Conservation (phyloP, 2,113 vertebrate genomes). For the Aldabrachelys gigantea region DNA sequence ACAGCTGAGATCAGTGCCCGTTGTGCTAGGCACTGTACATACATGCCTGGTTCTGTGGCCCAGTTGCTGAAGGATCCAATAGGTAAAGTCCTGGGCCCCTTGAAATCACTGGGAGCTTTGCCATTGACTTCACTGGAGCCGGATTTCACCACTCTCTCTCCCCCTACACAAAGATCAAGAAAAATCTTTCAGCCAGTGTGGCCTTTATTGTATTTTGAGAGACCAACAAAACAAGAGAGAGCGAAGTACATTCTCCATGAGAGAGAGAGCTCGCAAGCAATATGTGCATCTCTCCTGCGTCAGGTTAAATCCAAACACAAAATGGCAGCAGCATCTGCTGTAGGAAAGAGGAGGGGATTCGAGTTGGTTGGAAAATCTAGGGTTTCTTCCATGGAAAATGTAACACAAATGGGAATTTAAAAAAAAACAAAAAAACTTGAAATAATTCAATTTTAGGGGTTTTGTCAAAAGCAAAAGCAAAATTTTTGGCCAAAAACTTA, state of each 20-base stretch:
- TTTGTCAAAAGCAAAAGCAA: not conserved
- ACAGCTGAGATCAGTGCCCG: not conserved
- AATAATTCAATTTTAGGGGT: not conserved
- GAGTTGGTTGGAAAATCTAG: not conserved
- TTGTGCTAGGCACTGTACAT: too few species aligned
- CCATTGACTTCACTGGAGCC: not conserved
- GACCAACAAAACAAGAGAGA: not conserved
- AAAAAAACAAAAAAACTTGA: not conserved
- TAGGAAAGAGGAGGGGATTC: not conserved
- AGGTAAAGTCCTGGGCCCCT: not conserved
- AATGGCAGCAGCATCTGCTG: not conserved
- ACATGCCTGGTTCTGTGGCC: too few species aligned
- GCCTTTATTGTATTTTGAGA: not conserved
- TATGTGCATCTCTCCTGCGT: not conserved
- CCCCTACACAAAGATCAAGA: not conserved
- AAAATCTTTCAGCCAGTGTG: rapidly evolving
- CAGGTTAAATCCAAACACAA: not conserved
- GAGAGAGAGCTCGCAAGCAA: not conserved
- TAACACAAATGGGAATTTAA: not conserved
- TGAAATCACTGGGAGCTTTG: not conserved
- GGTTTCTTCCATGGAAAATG: not conserved
- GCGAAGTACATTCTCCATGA: not conserved
- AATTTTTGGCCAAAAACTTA: not conserved
- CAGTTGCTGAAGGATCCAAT: not conserved
- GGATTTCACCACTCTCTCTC: not conserved